phyloP scores from a whole-genome alignment of 30 jellyfish, hydroid and myxozoan species.

The Cassiopea andromeda region DNA sequence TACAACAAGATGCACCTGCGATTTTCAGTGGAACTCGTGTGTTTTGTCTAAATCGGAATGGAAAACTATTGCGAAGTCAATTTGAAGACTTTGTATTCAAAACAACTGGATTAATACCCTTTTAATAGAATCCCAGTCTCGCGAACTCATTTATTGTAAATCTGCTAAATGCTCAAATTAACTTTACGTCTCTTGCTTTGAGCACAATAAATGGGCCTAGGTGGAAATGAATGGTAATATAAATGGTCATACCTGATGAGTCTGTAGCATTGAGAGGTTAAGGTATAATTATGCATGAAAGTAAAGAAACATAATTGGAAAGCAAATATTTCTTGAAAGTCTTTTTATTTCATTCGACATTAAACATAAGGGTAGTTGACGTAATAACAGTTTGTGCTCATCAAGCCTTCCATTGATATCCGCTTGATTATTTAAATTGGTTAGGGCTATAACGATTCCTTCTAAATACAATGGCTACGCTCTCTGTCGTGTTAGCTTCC shows the following conservation, averaged over 20 bases:
- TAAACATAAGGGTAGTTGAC: background rate
- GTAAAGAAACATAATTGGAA: too few relatives aligned
- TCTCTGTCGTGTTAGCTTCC: too few relatives aligned
- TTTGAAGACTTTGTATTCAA: background rate
- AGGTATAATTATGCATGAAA: too few relatives aligned
- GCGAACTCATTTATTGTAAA: background rate
- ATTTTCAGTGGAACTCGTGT: background rate
- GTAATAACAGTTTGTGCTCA: too few relatives aligned
- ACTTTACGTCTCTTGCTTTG: background rate
- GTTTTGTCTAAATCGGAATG: constrained; percentile 38
- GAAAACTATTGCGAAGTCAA: constrained; percentile 13
- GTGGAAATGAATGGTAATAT: background rate
- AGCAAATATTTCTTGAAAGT: too few relatives aligned
- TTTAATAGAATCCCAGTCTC: background rate
- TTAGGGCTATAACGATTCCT: too few relatives aligned
- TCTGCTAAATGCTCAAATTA: background rate
- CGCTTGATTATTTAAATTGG: too few relatives aligned
- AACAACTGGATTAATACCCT: constrained; percentile 1
- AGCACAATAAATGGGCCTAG: background rate
- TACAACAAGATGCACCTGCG: constrained; percentile 40
- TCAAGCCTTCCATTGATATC: too few relatives aligned
- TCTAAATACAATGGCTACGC: too few relatives aligned
- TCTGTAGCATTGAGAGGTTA: background rate
- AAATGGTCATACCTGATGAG: background rate
- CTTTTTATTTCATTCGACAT: background rate